These are phyloP conservation scores for Tinamus guttatus DNA, from an alignment of 2,113 vertebrate species.

Conservation along the genomic window DNA sequence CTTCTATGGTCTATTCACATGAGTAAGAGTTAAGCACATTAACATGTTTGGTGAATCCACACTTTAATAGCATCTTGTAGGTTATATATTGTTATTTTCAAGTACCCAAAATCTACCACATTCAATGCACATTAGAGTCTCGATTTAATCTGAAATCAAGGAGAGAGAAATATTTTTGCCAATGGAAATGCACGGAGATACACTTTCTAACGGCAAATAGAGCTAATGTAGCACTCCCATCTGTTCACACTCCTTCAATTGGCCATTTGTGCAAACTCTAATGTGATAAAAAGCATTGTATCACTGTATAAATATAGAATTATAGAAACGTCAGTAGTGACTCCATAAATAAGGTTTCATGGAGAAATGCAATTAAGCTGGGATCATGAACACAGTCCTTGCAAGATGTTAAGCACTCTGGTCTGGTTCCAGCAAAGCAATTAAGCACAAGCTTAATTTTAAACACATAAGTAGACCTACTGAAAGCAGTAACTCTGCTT, in stretches of 20 bases:
- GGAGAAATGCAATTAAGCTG: slow-evolving; percentile 61
- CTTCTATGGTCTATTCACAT: background rate
- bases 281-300: slow-evolving; percentile 76
- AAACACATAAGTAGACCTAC: slow-evolving; percentile 34
- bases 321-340: slow-evolving; percentile 55
- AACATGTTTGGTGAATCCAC: background rate
- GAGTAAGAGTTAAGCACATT: background rate
- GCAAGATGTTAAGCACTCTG: slow-evolving; percentile 44
- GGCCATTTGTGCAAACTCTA: slow-evolving; percentile 68
- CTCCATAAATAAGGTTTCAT: slow-evolving; percentile 60
- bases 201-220: slow-evolving; percentile 69
- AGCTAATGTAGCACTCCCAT: slow-evolving; percentile 74
- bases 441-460: slow-evolving; percentile 64
- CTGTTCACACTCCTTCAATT: slow-evolving; percentile 70
- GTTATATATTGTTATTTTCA: slow-evolving; percentile 39
- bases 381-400: slow-evolving; percentile 40
- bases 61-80: background rate
- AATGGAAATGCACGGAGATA: slow-evolving; percentile 49
- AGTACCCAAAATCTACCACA: slow-evolving; percentile 13
- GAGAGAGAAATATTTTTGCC: slow-evolving; percentile 48
- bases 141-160: slow-evolving; percentile 49
- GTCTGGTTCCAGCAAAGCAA: slow-evolving; percentile 55
- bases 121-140: slow-evolving; percentile 29
- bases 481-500: slow-evolving; percentile 35
- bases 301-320: slow-evolving; percentile 70